phyloP scores from a whole-genome alignment of 2,113 vertebrate genomes.

The Pagrus major region DNA sequence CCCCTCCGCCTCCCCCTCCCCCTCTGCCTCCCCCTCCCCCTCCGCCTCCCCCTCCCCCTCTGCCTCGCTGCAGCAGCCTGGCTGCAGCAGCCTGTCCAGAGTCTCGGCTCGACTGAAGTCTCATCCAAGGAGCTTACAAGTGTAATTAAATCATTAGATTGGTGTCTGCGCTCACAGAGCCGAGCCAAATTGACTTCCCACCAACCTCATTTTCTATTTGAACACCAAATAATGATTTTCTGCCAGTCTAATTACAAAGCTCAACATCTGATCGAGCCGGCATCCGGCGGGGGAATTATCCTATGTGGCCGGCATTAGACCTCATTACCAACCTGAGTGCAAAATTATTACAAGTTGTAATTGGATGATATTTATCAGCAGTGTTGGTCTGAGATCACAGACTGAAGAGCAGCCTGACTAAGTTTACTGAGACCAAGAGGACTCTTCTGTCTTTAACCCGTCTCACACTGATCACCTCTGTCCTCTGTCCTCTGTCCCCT shows the following conservation, averaged over 20 bases:
- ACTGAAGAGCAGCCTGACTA: conserved; percentile 81
- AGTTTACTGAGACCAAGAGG: conserved; percentile 95
- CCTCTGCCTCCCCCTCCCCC: conserved; percentile 41
- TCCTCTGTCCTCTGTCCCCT: too few species aligned
- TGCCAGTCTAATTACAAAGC: conserved; percentile 98
- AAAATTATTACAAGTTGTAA: conserved; percentile 99
- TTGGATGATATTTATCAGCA: conserved; percentile 93
- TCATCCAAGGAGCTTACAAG: conserved; percentile 98
- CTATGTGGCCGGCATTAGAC: conserved; percentile 94
- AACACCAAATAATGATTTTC: conserved; percentile 99
- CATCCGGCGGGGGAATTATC: conserved; percentile 96
- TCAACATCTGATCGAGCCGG: conserved; percentile 94
- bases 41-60: conserved; percentile 64
- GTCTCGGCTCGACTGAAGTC: conserved; percentile 93
- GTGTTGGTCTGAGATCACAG: conserved; percentile 77
- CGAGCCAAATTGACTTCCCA: conserved; percentile 95
- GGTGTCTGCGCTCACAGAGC: conserved; percentile 95
- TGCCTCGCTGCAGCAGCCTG: conserved; percentile 80
- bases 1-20: conserved; percentile 59
- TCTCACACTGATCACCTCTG: too few species aligned
- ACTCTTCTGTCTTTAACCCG: too few species aligned
- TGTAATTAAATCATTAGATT: conserved; percentile 99
- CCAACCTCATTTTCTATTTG: conserved; percentile 98
- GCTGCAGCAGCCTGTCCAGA: conserved; percentile 79
- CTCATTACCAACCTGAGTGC: conserved; percentile 97